These are phyloP conservation scores for Thelaira solivaga DNA, from an alignment of 2,888 invertebrate genomes.

Conservation along the genomic window DNA sequence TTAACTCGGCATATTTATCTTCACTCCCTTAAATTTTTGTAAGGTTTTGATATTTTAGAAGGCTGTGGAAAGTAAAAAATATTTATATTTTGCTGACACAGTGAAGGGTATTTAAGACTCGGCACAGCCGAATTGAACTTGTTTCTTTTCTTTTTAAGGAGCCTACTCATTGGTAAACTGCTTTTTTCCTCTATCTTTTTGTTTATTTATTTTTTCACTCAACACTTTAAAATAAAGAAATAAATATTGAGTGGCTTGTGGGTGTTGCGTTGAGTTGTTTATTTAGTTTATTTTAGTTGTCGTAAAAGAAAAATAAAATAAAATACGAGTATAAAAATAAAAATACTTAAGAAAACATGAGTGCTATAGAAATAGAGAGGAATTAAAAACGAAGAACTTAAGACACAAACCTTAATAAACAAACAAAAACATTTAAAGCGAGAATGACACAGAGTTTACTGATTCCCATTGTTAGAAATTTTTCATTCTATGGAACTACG, in stretches of 20 bases:
- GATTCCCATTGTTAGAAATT: no score
- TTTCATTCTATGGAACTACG: no score
- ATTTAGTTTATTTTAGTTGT: slow-evolving; percentile 9
- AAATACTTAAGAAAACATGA: slow-evolving; percentile 23
- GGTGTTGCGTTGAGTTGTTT: slow-evolving; percentile 4
- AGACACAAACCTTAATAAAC: slow-evolving; percentile 23
- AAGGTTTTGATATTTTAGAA: no score
- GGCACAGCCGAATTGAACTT: no score
- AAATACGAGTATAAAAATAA: no score
- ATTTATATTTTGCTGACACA: no score
- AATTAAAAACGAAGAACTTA: slow-evolving; percentile 28
- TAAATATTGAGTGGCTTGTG: neutral
- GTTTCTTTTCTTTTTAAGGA: slow-evolving; percentile 5
- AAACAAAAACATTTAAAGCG: no score
- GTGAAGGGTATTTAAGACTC: no score
- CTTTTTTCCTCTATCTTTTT: slow-evolving; percentile 9
- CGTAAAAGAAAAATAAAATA: neutral
- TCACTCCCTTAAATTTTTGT: no score
- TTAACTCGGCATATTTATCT: no score
- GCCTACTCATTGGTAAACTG: slow-evolving; percentile 19
- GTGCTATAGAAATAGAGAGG: neutral
- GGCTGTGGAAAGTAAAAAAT: no score
- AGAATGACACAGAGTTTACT: no score
- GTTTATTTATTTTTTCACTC: neutral
- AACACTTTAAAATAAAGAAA: neutral